These are phyloP conservation scores for Pangasius sanitwongsei DNA, from an alignment of 2,797 vertebrate species.

Conservation along the genomic window DNA sequence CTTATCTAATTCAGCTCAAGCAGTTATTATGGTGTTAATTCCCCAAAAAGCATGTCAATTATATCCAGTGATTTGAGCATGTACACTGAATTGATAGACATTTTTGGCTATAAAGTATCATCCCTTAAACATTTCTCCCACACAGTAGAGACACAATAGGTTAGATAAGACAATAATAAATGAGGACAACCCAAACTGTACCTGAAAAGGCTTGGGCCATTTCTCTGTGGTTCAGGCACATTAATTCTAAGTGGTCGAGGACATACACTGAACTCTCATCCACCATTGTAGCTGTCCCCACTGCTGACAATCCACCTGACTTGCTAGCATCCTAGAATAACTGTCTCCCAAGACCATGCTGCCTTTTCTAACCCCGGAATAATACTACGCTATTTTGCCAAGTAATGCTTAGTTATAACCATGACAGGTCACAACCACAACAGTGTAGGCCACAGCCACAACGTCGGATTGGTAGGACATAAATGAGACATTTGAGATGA, in stretches of 20 bases:
- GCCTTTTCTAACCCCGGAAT: slow-evolving; percentile 17
- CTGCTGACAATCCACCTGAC: slow-evolving; percentile 45
- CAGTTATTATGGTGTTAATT: neutral
- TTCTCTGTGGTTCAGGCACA: slow-evolving; percentile 39
- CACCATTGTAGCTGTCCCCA: slow-evolving; percentile 46
- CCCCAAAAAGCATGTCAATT: neutral
- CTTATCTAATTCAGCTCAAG: neutral
- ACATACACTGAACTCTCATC: slow-evolving; percentile 44
- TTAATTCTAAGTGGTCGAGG: slow-evolving; percentile 42
- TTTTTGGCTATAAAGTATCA: neutral
- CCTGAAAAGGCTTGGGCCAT: slow-evolving; percentile 8
- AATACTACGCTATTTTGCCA: slow-evolving; percentile 30
- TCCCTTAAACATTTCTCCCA: neutral
- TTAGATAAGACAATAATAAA: slow-evolving; percentile 20
- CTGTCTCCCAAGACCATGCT: neutral
- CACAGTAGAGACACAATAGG: neutral
- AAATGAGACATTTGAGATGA: slow-evolving; percentile 23
- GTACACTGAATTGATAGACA: neutral
- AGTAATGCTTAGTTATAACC: slow-evolving; percentile 20
- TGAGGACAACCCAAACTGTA: neutral
- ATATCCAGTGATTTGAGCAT: neutral
- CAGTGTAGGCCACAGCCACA: slow-evolving; percentile 13
- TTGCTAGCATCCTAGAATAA: slow-evolving; percentile 31
- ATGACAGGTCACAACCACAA: slow-evolving; percentile 32
- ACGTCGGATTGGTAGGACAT: slow-evolving; percentile 21